Evolutionary conservation across 2,888 invertebrate genomes (phyloP).

Genomic region (Lithodes maja): DNA sequence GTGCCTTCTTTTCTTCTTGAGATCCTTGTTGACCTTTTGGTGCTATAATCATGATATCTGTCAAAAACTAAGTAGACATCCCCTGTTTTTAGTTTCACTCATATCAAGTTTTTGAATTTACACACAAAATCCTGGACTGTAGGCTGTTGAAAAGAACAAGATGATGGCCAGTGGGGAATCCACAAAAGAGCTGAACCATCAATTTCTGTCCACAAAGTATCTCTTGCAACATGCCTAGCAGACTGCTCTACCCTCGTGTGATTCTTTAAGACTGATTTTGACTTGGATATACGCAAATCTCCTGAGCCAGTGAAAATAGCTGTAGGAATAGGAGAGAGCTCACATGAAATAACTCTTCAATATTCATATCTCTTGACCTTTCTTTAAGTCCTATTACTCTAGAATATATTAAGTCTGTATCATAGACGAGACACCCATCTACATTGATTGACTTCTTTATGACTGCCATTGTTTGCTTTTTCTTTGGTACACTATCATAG

Average conservation of each 20-base stretch:
- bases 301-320: slow-evolving; percentile 26
- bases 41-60: background rate
- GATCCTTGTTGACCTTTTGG: slow-evolving; percentile 40
- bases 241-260: slow-evolving; percentile 2
- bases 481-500: background rate
- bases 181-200: slow-evolving; percentile 28
- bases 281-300: slow-evolving; percentile 32
- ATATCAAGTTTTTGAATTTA: slow-evolving; percentile 26
- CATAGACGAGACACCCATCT: background rate
- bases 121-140: background rate
- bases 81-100: slow-evolving; percentile 27
- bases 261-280: slow-evolving; percentile 8
- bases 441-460: background rate
- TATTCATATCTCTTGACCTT: slow-evolving; percentile 11
- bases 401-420: background rate
- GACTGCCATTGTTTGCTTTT: background rate
- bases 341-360: slow-evolving; percentile 17
- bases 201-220: slow-evolving; percentile 15
- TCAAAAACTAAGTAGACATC: slow-evolving; percentile 37
- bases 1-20: slow-evolving; percentile 38
- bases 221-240: slow-evolving; percentile 19
- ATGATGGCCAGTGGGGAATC: slow-evolving; percentile 27
- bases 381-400: background rate
- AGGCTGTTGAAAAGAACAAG: slow-evolving; percentile 1
- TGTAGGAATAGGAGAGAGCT: slow-evolving; percentile 17